Evolutionary conservation across 2,113 vertebrate species (phyloP), one percentile per base, ranked within the genome.

Genomic region (Phylloscopus trochilus): DNA sequence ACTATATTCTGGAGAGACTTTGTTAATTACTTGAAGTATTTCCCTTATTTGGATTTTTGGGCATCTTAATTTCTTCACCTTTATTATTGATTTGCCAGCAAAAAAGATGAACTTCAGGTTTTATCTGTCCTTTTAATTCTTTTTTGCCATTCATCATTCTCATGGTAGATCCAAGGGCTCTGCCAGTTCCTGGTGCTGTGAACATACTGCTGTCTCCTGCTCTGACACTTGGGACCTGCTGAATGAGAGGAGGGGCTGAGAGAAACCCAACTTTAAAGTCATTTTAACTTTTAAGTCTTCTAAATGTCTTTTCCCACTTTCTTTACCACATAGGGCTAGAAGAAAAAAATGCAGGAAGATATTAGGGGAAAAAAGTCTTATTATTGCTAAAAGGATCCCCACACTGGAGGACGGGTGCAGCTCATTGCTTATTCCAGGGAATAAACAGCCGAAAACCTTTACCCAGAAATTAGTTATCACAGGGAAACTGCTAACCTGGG

Each of bases 21-120:
- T 77, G 35, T 92, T 97, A 96, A 97, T 97, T 95, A 92, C 89
- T 52, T 49, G 16, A 90, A 92, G 49, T 73, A 39, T 63, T 88
- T 56, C 11, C 58, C 76, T 66, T 92, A 15, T 76, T 44, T 91
- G 82, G 51, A 73, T 96, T 91, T 86, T 64, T 90, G 1, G 44
- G 30, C 10, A 18, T 44, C 74, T 84, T 75, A 46, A 59, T 75
- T 77, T 91, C 20, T 52, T 85, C 37, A 24, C 27, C 7, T 30
- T 62, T 84, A 66, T 77, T 78, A 56, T 27, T 78, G 19, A 59
- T 67, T 88, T 87, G 37, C 41, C 23, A 75, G 15, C 18, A 74
- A 89, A 85, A 83, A 86, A 23, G 1, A 31, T 4, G 11, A 49
- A 49, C 46, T 67, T 23, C 1, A 13, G 14, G 12, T 27, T 91